Conservation (phyloP, 2,797 vertebrate species). For the Halcyon chelicuti region DNA sequence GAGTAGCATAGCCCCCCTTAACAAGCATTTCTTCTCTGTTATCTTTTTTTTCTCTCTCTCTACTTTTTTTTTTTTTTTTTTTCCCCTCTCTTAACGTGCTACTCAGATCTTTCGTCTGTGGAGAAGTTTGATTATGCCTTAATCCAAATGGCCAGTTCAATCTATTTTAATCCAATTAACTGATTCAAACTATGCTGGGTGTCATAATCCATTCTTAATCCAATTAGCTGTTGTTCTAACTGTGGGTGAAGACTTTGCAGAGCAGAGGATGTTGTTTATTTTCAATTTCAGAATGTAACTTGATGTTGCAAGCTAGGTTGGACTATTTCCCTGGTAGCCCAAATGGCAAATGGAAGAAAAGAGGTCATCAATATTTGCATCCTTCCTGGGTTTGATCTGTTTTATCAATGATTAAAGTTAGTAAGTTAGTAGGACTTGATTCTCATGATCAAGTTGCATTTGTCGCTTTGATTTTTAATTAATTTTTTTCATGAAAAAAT, state of each 20-base stretch:
- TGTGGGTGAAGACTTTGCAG: background rate
- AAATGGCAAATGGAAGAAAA: background rate
- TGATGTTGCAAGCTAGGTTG: background rate
- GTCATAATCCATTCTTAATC: constrained; percentile 76
- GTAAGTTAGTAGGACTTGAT: constrained; percentile 1
- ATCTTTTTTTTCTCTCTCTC: background rate
- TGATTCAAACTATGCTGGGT: constrained; percentile 53
- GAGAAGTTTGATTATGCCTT: constrained; percentile 69
- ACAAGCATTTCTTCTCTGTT: constrained; percentile 61
- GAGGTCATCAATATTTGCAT: background rate
- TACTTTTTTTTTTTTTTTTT: background rate
- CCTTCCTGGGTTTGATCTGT: background rate
- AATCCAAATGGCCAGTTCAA: constrained; percentile 68
- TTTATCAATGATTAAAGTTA: constrained; percentile 46
- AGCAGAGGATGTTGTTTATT: background rate
- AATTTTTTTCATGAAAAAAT: background rate
- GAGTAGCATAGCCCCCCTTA: background rate
- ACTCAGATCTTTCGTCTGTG: constrained; percentile 56
- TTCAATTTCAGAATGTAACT: background rate
- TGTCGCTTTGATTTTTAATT: background rate
- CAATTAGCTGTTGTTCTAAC: constrained; percentile 65
- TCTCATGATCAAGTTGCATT: constrained; percentile 15
- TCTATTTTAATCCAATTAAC: constrained; percentile 78
- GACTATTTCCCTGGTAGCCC: background rate
- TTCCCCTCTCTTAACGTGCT: background rate